These are phyloP conservation scores for Tetramorium alpestre DNA, from an alignment of 1,140 invertebrate genomes.

Conservation along the genomic window DNA sequence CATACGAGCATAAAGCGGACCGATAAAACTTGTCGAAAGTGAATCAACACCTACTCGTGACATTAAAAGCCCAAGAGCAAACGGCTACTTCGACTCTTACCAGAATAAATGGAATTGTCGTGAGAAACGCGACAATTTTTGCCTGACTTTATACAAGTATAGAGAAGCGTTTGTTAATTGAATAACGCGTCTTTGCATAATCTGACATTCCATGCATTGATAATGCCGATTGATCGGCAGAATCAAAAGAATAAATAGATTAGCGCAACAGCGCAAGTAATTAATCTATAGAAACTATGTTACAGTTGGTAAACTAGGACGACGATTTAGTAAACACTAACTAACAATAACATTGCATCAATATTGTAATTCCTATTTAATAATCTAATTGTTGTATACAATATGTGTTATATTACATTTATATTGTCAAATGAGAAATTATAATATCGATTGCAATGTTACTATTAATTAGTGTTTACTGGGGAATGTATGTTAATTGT, in stretches of 20 bases:
- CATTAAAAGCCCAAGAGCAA: constrained; percentile 19
- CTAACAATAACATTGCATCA: too few relatives aligned
- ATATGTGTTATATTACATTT: too few relatives aligned
- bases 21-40: not conserved
- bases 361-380: too few relatives aligned
- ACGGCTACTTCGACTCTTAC: not conserved
- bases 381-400: too few relatives aligned
- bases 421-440: too few relatives aligned
- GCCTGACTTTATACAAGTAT: not conserved
- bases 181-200: not conserved
- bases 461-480: too few relatives aligned
- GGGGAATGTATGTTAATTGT: too few relatives aligned
- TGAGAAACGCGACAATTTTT: not conserved
- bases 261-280: not conserved
- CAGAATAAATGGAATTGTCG: too few relatives aligned
- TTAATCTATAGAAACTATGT: not conserved
- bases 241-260: not conserved
- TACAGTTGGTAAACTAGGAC: not conserved
- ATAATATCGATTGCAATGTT: too few relatives aligned
- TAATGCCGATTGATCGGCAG: not conserved
- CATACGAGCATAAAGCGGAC: not conserved
- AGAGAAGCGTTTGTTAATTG: not conserved
- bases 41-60: not conserved
- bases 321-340: too few relatives aligned
- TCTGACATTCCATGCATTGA: not conserved